Base-by-base conservation (phyloP, 2,888 invertebrate species). In the Agrypnus murinus region DNA sequence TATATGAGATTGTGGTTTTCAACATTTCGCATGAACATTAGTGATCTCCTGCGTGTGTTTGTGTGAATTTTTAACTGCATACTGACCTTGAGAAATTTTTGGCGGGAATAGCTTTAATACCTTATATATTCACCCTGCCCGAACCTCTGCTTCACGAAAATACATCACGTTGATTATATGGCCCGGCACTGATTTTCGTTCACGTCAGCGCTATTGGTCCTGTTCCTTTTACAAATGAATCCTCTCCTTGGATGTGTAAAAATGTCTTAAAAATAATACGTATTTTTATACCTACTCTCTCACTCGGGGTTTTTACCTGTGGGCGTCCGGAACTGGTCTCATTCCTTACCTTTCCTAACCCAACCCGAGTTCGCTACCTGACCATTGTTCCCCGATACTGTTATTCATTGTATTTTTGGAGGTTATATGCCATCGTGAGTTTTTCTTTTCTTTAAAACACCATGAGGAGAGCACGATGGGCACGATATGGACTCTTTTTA, bases 261-360 rank as follows among this genome's bases (percentile, higher is more conserved):
- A n/a, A n/a, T n/a, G n/a, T n/a, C n/a, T n/a, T n/a, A n/a, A n/a
- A n/a, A n/a, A n/a, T n/a, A n/a, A n/a, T n/a, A n/a, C n/a, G n/a
- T n/a, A n/a, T n/a, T n/a, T n/a, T n/a, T n/a, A n/a, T n/a, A n/a
- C n/a, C n/a, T n/a, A n/a, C n/a, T n/a, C n/a, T n/a, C n/a, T n/a
- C 45, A 15, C 50, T 43, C 58, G 25, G 14, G 55, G 55, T 19
- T 12, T 12, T 57, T 60, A 66, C 57, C 75, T 70, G 77, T 76
- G 71, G 78, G 77, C 76, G 77, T 78, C 79, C 79, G 78, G 79
- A 81, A 80, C 80, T 80, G 81, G 81, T 80, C 79, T 77, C 79
- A 80, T 78, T 78, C 80, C 79, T 80, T 80, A 80, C 81, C 81
- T 81, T 80, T 76, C 81, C 76, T 80, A 81, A 81, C 81, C 73